These are phyloP conservation scores for Drosophila bipectinata DNA, from an alignment of 1,140 invertebrate species.

Conservation along the genomic window DNA sequence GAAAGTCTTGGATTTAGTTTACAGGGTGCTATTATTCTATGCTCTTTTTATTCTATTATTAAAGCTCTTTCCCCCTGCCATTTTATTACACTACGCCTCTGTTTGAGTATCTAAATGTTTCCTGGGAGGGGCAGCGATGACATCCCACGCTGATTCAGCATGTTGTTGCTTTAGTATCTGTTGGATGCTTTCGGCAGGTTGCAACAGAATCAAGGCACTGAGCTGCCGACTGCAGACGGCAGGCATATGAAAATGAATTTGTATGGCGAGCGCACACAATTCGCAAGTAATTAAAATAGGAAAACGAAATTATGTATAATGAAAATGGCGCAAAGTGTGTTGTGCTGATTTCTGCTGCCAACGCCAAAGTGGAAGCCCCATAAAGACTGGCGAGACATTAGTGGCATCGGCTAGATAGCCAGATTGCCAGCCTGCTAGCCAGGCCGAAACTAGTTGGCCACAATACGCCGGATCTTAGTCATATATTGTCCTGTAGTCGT, in stretches of 20 bases:
- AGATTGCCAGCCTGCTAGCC: constrained; percentile 5
- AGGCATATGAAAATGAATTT: constrained; percentile 63
- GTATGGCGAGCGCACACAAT: constrained; percentile 49
- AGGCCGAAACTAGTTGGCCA: constrained; percentile 39
- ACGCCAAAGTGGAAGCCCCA: constrained; percentile 54
- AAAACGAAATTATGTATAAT: constrained; percentile 56
- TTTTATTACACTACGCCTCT: constrained; percentile 22
- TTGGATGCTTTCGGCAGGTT: constrained; percentile 42
- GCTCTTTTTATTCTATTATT: no score
- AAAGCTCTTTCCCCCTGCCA: background rate
- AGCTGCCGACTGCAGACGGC: constrained; percentile 9
- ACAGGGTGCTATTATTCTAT: constrained; percentile 5
- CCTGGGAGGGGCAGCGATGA: constrained; percentile 23
- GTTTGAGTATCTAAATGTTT: constrained; percentile 37
- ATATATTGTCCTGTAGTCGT: constrained; percentile 60
- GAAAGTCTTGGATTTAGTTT: background rate
- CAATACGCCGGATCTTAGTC: constrained; percentile 57
- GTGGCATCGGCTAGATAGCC: constrained; percentile 36
- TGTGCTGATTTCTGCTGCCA: constrained; percentile 53
- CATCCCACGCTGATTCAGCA: constrained; percentile 56
- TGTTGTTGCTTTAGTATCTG: constrained; percentile 40
- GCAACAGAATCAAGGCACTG: constrained; percentile 55
- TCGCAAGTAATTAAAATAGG: constrained; percentile 79
- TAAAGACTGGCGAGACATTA: constrained; percentile 55
- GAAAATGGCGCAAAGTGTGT: constrained; percentile 48